Percentiles rank a stretch among this genome's conserved stretches.
These are phyloP conservation scores for Argopecten irradians DNA, from an alignment of 1,140 invertebrate species.

Conservation along the genomic window DNA sequence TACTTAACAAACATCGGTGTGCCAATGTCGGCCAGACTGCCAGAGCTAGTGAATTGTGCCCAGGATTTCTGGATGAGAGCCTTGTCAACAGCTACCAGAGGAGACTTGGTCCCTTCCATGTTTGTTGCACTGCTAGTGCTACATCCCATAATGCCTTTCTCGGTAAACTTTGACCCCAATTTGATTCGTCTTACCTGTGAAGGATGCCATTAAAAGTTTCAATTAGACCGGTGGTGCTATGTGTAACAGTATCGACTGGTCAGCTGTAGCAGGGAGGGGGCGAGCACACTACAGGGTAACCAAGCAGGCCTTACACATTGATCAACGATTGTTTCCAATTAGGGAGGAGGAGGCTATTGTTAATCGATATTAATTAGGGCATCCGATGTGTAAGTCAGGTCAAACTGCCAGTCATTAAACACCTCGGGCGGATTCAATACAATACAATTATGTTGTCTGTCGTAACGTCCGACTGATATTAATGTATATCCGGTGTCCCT, in stretches of 20 bases:
- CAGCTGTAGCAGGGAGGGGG: neutral
- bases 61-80: neutral
- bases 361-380: neutral
- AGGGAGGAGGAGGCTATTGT: neutral
- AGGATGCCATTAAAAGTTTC: neutral
- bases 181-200: neutral
- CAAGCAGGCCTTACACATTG: neutral
- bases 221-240: neutral
- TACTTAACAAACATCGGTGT: neutral
- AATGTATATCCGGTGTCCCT: neutral
- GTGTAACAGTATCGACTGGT: neutral
- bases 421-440: neutral
- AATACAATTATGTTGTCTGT: neutral
- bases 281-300: neutral
- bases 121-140: neutral
- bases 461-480: neutral
- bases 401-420: neutral
- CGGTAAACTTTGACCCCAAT: neutral
- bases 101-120: neutral
- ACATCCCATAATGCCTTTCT: constrained; percentile 10
- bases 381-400: neutral
- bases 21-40: neutral
- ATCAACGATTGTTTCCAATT: neutral
- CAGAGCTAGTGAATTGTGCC: neutral
- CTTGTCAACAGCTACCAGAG: neutral